Conservation (phyloP, 2,113 vertebrate genomes). For the Hepsetus odoe region DNA sequence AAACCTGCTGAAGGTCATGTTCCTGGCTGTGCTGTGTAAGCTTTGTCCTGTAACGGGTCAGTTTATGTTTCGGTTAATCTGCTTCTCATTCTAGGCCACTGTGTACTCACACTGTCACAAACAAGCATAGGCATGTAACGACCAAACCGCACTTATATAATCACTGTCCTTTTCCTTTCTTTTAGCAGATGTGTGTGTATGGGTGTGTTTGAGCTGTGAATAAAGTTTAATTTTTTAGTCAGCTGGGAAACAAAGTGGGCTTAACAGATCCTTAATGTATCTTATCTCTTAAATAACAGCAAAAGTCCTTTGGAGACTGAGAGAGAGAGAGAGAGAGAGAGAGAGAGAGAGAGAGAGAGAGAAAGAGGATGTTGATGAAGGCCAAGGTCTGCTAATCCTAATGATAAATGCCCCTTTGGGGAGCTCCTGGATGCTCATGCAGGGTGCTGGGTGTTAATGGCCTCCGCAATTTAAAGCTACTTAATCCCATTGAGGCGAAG, state of each 20-base stretch:
- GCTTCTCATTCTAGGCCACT: slow-evolving; percentile 35
- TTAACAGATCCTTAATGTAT: slow-evolving; percentile 63
- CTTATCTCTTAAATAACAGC: slow-evolving; percentile 64
- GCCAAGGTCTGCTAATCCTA: slow-evolving; percentile 70
- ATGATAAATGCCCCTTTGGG: slow-evolving; percentile 73
- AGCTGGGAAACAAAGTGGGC: slow-evolving; percentile 9
- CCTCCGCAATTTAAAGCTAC: slow-evolving; percentile 71
- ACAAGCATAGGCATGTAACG: slow-evolving; percentile 10
- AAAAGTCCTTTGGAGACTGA: slow-evolving; percentile 1
- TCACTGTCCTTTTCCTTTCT: slow-evolving; percentile 21
- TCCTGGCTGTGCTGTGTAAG: slow-evolving; percentile 14
- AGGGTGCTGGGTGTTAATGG: slow-evolving; percentile 71
- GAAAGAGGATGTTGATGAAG: slow-evolving; percentile 40
- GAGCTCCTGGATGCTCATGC: slow-evolving; percentile 60
- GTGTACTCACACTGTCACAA: slow-evolving; percentile 39
- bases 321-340: slow-evolving; percentile 44
- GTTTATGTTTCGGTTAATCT: slow-evolving; percentile 33
- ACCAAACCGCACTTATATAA: slow-evolving; percentile 35
- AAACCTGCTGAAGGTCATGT: slow-evolving; percentile 25
- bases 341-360: neutral
- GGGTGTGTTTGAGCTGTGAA: slow-evolving; percentile 5
- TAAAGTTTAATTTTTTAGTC: slow-evolving; percentile 12
- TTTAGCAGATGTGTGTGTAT: slow-evolving; percentile 26
- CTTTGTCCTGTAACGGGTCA: slow-evolving; percentile 35
- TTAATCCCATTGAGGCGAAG: slow-evolving; percentile 74